phyloP scores from a whole-genome alignment of 2,797 vertebrate species.

The Scolopax rusticola region DNA sequence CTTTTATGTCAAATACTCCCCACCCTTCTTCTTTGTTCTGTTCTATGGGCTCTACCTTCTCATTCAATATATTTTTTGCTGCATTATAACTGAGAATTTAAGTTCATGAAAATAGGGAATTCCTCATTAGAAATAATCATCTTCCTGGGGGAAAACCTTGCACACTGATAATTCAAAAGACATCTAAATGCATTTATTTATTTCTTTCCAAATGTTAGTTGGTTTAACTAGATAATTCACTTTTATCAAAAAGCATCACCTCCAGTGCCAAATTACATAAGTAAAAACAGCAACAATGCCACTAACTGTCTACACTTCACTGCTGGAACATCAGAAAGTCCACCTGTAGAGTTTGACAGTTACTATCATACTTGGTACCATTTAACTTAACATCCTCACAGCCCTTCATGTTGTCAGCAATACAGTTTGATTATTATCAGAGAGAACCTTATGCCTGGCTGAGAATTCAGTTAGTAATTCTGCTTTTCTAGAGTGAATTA shows the following conservation, averaged over 20 bases:
- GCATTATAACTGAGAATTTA: not conserved
- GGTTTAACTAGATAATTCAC: not conserved
- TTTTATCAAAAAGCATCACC: not conserved
- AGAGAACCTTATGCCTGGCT: not conserved
- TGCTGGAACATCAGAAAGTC: not conserved
- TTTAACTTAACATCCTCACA: not conserved
- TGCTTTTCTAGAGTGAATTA: not conserved
- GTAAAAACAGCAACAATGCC: not conserved
- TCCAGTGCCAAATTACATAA: not conserved
- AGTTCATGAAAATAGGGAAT: not conserved
- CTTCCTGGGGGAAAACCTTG: not conserved
- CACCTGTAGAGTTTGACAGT: accelerated
- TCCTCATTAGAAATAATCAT: not conserved
- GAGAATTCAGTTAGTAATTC: not conserved
- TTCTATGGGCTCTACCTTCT: not conserved
- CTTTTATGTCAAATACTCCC: not conserved
- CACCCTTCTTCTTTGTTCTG: not conserved
- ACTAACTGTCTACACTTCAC: not conserved
- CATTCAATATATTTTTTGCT: not conserved
- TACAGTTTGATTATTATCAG: not conserved
- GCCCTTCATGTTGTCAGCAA: not conserved
- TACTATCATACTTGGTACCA: not conserved
- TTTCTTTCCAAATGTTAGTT: not conserved
- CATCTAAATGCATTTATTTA: not conserved
- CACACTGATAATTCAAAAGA: not conserved